Conservation (phyloP, 1,140 invertebrate genomes). For the Saccostrea glomerata region DNA sequence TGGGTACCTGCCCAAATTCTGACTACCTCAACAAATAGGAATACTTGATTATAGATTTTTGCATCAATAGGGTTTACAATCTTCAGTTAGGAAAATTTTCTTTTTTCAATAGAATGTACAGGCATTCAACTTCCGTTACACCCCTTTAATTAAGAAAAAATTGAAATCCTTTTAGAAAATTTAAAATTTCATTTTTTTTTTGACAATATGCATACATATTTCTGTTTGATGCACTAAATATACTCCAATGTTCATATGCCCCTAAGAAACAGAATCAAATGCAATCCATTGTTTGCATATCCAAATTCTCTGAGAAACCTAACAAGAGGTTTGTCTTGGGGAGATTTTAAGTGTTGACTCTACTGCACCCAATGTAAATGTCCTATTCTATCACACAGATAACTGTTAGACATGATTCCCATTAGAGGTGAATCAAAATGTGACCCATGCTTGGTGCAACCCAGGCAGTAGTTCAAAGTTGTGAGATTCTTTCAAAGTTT, state of each 20-base stretch:
- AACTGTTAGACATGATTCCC: background rate
- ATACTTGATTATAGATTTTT: background rate
- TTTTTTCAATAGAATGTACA: background rate
- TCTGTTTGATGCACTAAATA: background rate
- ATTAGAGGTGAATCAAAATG: background rate
- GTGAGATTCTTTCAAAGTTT: too few species aligned
- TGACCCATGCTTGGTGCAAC: background rate
- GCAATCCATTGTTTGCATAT: background rate
- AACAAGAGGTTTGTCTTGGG: background rate
- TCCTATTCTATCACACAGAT: background rate
- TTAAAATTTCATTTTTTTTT: constrained; percentile 6
- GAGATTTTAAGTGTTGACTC: background rate
- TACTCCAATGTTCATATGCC: background rate
- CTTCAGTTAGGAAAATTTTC: background rate
- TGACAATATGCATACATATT: constrained; percentile 1
- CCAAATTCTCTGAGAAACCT: background rate
- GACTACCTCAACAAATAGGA: background rate
- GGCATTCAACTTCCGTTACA: background rate
- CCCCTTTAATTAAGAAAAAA: constrained; percentile 10
- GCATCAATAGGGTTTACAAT: background rate
- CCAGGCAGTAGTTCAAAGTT: background rate
- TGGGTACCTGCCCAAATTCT: background rate
- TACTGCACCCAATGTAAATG: background rate
- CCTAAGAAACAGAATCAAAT: too few species aligned
- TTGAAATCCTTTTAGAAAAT: background rate